These are phyloP conservation scores for Philonicus albiceps DNA, from an alignment of 2,888 invertebrate species.

Conservation along the genomic window DNA sequence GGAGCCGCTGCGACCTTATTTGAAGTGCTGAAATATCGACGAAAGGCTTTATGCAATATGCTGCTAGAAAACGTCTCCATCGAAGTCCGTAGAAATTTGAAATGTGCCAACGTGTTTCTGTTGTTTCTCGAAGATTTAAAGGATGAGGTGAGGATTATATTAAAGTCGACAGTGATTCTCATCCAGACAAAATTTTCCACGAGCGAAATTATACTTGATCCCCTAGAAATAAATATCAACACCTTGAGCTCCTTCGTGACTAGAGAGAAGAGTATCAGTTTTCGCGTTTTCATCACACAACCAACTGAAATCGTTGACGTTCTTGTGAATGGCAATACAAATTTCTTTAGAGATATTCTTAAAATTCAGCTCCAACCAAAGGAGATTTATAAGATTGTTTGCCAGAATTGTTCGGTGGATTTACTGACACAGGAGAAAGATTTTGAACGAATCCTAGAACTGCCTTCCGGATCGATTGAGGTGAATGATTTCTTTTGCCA, in stretches of 20 bases:
- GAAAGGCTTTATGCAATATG: constrained; percentile 1
- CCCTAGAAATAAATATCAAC: not conserved
- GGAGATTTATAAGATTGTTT: constrained; percentile 37
- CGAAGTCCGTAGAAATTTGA: constrained; percentile 25
- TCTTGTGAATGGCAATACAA: not conserved
- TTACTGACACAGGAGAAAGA: not conserved
- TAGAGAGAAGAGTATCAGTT: constrained; percentile 39
- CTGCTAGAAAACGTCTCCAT: not conserved
- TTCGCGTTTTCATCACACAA: constrained; percentile 28
- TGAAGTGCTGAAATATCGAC: not conserved
- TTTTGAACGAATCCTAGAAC: constrained; percentile 48
- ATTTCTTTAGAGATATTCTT: not conserved
- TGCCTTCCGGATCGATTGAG: constrained; percentile 49
- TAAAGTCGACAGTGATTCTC: not conserved
- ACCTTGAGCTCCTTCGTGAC: constrained; percentile 41
- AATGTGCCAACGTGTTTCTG: constrained; percentile 24
- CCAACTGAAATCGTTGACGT: constrained; percentile 1
- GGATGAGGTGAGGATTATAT: not conserved
- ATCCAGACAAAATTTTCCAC: not conserved
- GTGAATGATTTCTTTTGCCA: constrained; percentile 51
- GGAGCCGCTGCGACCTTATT: not conserved
- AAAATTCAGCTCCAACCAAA: not conserved
- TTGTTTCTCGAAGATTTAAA: not conserved
- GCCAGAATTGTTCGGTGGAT: constrained; percentile 44
- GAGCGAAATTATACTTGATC: not conserved